phyloP scores from a whole-genome alignment of 2,797 vertebrate species.

The Synanceia verrucosa region DNA sequence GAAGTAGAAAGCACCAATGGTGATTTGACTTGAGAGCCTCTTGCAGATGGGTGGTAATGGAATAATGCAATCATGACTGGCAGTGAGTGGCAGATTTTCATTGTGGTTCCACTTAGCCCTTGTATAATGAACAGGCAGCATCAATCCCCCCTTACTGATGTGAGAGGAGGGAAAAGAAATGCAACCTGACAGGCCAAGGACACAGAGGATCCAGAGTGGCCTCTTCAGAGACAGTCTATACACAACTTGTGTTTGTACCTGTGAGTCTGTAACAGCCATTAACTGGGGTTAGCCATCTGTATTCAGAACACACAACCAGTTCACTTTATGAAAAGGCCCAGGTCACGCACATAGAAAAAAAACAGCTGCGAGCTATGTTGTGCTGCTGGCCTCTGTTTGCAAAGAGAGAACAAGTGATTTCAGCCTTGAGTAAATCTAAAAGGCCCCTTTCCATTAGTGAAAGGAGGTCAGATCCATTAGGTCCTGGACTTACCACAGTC shows the following conservation, averaged over 20 bases:
- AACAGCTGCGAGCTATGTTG: constrained; percentile 65
- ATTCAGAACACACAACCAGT: constrained; percentile 64
- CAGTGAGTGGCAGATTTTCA: constrained; percentile 78
- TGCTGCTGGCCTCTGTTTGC: constrained; percentile 55
- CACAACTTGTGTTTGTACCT: constrained; percentile 41
- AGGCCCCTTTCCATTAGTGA: constrained; percentile 78
- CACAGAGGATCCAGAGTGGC: constrained; percentile 46
- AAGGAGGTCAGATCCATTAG: constrained; percentile 82
- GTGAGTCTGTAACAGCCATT: constrained; percentile 48
- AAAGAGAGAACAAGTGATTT: constrained; percentile 78
- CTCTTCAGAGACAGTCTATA: constrained; percentile 30
- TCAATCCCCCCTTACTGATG: constrained; percentile 72
- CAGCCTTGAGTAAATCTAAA: constrained; percentile 80
- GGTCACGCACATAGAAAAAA: constrained; percentile 55
- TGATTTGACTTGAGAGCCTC: constrained; percentile 64
- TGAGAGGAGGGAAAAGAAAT: constrained; percentile 64
- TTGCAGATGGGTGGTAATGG: constrained; percentile 65
- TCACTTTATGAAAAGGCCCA: constrained; percentile 57
- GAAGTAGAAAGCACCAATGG: constrained; percentile 56
- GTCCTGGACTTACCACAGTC: constrained; percentile 52
- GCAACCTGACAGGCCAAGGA: constrained; percentile 77
- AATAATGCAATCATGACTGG: constrained; percentile 75
- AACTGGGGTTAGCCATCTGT: constrained; percentile 51
- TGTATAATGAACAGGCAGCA: constrained; percentile 77
- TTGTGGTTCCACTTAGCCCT: constrained; percentile 74